Base-by-base conservation (phyloP, 1,140 invertebrate genomes). In the Plectrocnemia conspersa region DNA sequence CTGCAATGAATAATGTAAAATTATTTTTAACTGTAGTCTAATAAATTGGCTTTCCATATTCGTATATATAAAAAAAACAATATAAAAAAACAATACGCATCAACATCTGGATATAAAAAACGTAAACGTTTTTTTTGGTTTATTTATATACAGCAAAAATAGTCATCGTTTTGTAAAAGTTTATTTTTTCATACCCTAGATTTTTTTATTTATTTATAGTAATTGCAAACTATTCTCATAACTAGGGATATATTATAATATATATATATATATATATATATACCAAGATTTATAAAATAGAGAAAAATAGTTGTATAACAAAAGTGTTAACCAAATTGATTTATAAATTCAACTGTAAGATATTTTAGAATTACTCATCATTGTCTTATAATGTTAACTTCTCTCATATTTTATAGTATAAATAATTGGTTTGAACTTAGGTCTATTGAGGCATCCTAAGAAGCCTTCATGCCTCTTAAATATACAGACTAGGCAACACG, bases 381-480 rank as follows among this genome's bases (percentile, higher is more conserved):
- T 57, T 52, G 41, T 48, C 49, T 54, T 61, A 57, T 42, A 33
- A 32, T 58, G 47, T 56, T 50, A 41, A 29, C 40, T 35, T 56
- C 23, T 32, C 55, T 55, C 52, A 55, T 58, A 58, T 57, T 61
- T 59, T 50, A n/a, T n/a, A 61, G 55, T 61, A 61, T 48, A 61
- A 61, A 61, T 61, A 61, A 57, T 61, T 61, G 59, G 59, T 61
- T 61, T 50, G 55, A 58, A 54, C 59, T 61, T 61, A 61, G 40
- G n/a, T 29, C 59, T 61, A 61, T 6, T 3, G 52, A 57, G 59
- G 52, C 35, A 45, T 36, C 19, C 3, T 13, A 32, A 27, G 44
- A 47, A 48, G 33, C 45, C 19, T 59, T 47, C 13, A 24, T 23
- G 18, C 32, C 49, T 55, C 45, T 61, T 58, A 58, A 52, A 41